Evolutionary conservation across 2,113 vertebrate genomes (phyloP).

Genomic region (Physeter macrocephalus): DNA sequence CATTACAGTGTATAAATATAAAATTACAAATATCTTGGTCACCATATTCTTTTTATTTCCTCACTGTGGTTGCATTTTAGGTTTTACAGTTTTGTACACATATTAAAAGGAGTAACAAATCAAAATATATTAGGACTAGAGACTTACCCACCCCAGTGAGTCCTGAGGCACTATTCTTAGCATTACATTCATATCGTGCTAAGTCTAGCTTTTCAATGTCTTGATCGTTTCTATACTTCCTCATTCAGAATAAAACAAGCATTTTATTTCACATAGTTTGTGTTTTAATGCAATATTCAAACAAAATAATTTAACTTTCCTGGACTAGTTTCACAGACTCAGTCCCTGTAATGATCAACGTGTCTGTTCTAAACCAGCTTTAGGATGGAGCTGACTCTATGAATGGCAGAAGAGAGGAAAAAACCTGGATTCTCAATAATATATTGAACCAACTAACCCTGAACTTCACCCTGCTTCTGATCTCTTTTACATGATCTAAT

Average conservation of each 20-base stretch:
- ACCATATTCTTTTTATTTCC: background rate
- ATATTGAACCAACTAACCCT: background rate
- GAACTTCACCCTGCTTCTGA: background rate
- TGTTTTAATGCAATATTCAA: background rate
- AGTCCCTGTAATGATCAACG: background rate
- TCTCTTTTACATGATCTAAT: background rate
- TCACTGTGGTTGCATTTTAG: background rate
- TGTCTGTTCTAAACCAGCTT: background rate
- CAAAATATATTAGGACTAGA: background rate
- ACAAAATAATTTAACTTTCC: slow-evolving; percentile 17
- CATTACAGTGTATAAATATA: background rate
- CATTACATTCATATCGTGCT: background rate
- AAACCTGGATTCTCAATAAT: background rate
- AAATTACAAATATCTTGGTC: background rate
- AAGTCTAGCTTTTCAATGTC: background rate
- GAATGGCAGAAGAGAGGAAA: background rate
- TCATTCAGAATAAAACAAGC: background rate
- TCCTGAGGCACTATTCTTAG: background rate
- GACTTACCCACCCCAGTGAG: background rate
- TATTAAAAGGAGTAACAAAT: slow-evolving; percentile 14
- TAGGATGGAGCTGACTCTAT: background rate
- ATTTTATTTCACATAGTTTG: background rate
- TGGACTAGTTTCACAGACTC: background rate
- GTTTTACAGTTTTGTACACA: background rate
- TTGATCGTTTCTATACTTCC: background rate